Conservation (phyloP, 2,797 vertebrate genomes). For the Limosa lapponica region DNA sequence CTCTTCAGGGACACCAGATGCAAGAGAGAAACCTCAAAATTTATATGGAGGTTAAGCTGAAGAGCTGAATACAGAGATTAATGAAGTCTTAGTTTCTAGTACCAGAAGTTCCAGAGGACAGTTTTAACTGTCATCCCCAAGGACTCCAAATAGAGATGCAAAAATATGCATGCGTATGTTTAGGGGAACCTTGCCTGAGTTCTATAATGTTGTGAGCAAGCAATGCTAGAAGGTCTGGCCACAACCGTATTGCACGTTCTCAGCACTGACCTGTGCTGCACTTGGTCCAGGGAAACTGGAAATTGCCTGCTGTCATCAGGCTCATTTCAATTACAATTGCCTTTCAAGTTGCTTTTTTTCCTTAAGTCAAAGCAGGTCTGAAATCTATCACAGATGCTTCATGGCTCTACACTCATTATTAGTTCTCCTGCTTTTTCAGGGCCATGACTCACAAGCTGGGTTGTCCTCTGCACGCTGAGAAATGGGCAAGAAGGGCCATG, state of each 20-base stretch:
- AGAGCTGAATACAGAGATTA: neutral
- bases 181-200: neutral
- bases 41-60: neutral
- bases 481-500: neutral
- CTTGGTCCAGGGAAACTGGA: neutral
- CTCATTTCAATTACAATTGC: neutral
- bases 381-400: neutral
- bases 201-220: accelerated
- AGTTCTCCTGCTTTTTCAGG: neutral
- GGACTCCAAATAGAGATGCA: neutral
- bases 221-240: neutral
- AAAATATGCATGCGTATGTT: accelerated
- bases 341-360: neutral
- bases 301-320: neutral
- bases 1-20: neutral
- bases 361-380: neutral
- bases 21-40: neutral
- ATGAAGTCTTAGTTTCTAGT: neutral
- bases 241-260: neutral
- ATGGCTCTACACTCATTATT: neutral
- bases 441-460: neutral
- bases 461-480: neutral
- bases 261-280: neutral
- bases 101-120: neutral
- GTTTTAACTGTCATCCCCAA: neutral